A percentile compares a stretch with the other conserved stretches of the same genome.
Conservation (phyloP, 2,888 invertebrate genomes). For the Aspidapion aeneum region DNA sequence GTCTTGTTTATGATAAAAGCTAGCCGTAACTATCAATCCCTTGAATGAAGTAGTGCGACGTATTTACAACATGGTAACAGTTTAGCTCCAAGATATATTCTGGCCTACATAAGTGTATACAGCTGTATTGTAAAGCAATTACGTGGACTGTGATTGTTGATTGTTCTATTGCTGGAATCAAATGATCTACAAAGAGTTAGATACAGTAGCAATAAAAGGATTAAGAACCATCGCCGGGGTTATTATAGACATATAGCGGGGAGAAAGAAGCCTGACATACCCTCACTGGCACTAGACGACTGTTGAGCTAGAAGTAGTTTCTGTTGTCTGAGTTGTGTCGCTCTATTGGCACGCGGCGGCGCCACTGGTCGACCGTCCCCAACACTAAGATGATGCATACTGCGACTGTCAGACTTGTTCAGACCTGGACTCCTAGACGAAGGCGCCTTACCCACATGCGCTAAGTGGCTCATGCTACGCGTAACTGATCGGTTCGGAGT, state of each 20-base stretch:
- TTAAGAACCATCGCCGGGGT: neutral
- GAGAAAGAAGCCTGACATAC: constrained; percentile 36
- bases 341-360: constrained; percentile 45
- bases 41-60: too few species aligned
- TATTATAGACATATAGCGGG: neutral
- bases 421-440: constrained; percentile 44
- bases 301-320: constrained; percentile 37
- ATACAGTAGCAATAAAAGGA: constrained; percentile 3
- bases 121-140: too few species aligned
- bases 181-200: neutral
- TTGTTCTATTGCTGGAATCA: too few species aligned
- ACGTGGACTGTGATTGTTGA: too few species aligned
- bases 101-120: too few species aligned
- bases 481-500: constrained; percentile 51
- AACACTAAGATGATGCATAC: constrained; percentile 46
- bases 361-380: constrained; percentile 35
- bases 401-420: constrained; percentile 46
- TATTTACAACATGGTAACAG: too few species aligned
- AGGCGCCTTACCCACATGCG: constrained; percentile 48
- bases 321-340: constrained; percentile 47
- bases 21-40: too few species aligned
- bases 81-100: too few species aligned
- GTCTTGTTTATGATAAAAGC: too few species aligned
- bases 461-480: constrained; percentile 71
- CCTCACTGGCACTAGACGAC: constrained; percentile 44